A percentile compares a stretch with the other conserved stretches of the same genome.
Evolutionary conservation across 2,888 invertebrate species (phyloP).

Genomic region (Zhuqinia jingwanae): DNA sequence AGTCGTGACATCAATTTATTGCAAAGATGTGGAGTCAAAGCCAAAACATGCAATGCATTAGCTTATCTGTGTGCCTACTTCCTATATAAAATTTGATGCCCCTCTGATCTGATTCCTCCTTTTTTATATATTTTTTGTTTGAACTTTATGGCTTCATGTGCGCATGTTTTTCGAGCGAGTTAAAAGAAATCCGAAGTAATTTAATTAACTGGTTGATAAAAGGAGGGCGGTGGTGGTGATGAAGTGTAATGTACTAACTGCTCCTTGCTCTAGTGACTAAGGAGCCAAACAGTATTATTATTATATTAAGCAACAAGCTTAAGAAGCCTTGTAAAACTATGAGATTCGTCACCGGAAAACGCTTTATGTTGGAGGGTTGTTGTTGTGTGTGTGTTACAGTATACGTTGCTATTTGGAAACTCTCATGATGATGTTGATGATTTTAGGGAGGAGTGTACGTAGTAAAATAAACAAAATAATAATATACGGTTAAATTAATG

Average conservation of each 20-base stretch:
- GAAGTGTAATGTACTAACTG: conserved; percentile 8
- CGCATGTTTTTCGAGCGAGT: neutral
- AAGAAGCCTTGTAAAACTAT: conserved; percentile 50
- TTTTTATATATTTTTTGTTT: conserved; percentile 1
- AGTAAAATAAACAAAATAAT: conserved; percentile 26
- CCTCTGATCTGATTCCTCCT: neutral
- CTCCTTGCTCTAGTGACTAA: neutral
- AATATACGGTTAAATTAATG: conserved; percentile 5
- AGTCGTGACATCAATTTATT: conserved; percentile 1
- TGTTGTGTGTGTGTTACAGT: conserved; percentile 45
- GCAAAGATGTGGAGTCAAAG: conserved; percentile 43
- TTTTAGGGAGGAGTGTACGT: conserved; percentile 49
- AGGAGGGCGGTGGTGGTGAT: conserved; percentile 37
- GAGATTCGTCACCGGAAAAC: conserved; percentile 67
- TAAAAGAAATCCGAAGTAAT: conserved; percentile 51
- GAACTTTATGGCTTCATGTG: conserved; percentile 52
- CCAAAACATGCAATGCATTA: conserved; percentile 14
- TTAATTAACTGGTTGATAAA: conserved; percentile 59
- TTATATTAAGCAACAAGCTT: conserved; percentile 12
- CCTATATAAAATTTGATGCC: neutral
- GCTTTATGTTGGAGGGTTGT: too few relatives aligned
- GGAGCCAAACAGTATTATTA: neutral
- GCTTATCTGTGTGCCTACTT: too few relatives aligned
- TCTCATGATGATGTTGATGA: neutral
- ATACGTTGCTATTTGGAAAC: conserved; percentile 17